Evolutionary conservation across 2,888 invertebrate species (phyloP), one percentile per base, ranked within the genome.

Genomic region (Platycheirus albimanus): DNA sequence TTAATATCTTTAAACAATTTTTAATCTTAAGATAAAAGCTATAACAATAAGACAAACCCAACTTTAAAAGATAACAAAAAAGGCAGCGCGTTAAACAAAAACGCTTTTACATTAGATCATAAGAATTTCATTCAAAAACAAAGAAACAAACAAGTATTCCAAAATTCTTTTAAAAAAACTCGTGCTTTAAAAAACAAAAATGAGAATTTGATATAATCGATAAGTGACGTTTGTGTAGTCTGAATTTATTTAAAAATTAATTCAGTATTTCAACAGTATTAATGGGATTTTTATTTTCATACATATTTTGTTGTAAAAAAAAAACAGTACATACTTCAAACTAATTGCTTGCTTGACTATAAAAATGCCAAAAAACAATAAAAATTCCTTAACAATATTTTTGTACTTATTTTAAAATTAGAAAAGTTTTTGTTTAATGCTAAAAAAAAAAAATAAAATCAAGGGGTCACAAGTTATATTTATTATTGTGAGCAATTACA

Each of bases 211-310:
- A 66, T 36, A 41, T 41, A 58, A 41, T 43, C 66, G 24, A 49
- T 45, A 51, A 30, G n/a, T n/a, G 30, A 61, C 8, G 13, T 36
- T 72, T 58, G 52, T 67, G 61, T 66, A 80, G 49, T 20, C 41
- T 49, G 36, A 43, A 64, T 64, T 79, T 38, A 17, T 43, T 51
- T 11, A 6, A 63, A 56, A 63, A 75, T 80, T 49, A 30, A 58
- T 52, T 76, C 80, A 81, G 80, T 81, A 81, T 81, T 81, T 38
- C 24, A 76, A 41, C 80, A 81, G 80, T 81, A 81, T 81, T 81
- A 81, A 61, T 45, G 56, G 17, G 49, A 56, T 11, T 49, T 54
- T 72, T 20, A 15, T 45, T 43, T 76, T 70, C 43, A 24, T 61
- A 52, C 43, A 24, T 61, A 52, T 76, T 54, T 28, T 52, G 36